phyloP scores from a whole-genome alignment of 2,888 invertebrate species.

The Lutraria lutraria region DNA sequence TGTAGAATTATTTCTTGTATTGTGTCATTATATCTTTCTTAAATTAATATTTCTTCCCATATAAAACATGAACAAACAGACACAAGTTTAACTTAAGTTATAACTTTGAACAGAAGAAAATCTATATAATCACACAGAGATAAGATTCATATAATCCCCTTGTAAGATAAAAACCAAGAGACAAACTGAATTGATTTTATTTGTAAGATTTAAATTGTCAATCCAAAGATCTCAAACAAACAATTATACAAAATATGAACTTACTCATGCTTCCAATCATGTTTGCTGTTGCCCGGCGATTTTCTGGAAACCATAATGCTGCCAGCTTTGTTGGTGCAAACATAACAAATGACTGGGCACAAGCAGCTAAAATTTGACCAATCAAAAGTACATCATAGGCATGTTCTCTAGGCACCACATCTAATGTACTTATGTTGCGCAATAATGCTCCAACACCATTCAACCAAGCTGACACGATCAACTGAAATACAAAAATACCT shows the following conservation, averaged over 20 bases:
- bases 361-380: constrained; percentile 87
- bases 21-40: not conserved
- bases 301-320: constrained; percentile 87
- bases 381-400: constrained; percentile 80
- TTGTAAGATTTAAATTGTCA: not conserved
- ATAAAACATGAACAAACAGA: not conserved
- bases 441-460: constrained; percentile 87
- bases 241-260: constrained; percentile 29
- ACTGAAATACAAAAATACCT: constrained; percentile 76
- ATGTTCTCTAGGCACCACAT: constrained; percentile 72
- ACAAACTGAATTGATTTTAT: not conserved
- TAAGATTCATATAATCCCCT: not conserved
- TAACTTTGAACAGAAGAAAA: not conserved
- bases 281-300: constrained; percentile 87
- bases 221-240: not conserved
- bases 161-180: not conserved
- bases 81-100: not conserved
- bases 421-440: constrained; percentile 84
- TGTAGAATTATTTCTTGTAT: not conserved
- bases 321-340: constrained; percentile 88
- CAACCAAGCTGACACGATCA: constrained; percentile 86
- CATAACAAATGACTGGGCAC: constrained; percentile 88
- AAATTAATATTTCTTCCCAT: not conserved
- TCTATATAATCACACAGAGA: not conserved
- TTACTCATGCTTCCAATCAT: constrained; percentile 86